Evolutionary conservation across 1,140 invertebrate genomes (phyloP).

Genomic region (Atta texana): DNA sequence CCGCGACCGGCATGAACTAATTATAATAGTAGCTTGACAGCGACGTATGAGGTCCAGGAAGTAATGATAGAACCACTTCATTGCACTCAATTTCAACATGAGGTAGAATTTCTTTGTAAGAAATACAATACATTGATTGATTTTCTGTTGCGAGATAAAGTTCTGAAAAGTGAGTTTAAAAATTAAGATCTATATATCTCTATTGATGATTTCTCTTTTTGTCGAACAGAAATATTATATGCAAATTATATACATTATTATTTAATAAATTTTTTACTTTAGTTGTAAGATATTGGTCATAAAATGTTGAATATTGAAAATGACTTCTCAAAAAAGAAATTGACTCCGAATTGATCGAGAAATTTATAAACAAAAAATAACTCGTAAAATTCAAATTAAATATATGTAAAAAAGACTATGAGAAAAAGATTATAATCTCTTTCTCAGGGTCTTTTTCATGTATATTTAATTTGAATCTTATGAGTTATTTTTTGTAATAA

Average conservation of each 20-base stretch:
- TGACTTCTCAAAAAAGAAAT: background rate
- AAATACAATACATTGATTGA: background rate
- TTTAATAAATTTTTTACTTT: background rate
- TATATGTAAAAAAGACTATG: background rate
- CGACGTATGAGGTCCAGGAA: constrained; percentile 42
- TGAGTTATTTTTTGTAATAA: too few species aligned
- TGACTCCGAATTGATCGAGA: background rate
- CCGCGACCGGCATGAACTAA: constrained; percentile 25
- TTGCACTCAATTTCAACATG: background rate
- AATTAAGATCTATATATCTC: background rate
- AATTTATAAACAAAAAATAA: background rate
- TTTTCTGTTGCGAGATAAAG: background rate
- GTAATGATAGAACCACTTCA: constrained; percentile 36
- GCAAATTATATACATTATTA: background rate
- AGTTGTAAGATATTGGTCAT: background rate
- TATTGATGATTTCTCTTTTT: background rate
- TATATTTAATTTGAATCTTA: too few species aligned
- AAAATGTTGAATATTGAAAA: background rate
- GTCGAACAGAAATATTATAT: background rate
- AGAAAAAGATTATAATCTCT: background rate
- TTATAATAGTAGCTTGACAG: constrained; percentile 52
- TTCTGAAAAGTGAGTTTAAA: background rate
- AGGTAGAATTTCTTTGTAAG: background rate
- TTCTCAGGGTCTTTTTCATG: too few species aligned
- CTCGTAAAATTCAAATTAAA: too few species aligned